These are phyloP conservation scores for Vimba vimba DNA, from an alignment of 2,113 vertebrate genomes.

Conservation along the genomic window DNA sequence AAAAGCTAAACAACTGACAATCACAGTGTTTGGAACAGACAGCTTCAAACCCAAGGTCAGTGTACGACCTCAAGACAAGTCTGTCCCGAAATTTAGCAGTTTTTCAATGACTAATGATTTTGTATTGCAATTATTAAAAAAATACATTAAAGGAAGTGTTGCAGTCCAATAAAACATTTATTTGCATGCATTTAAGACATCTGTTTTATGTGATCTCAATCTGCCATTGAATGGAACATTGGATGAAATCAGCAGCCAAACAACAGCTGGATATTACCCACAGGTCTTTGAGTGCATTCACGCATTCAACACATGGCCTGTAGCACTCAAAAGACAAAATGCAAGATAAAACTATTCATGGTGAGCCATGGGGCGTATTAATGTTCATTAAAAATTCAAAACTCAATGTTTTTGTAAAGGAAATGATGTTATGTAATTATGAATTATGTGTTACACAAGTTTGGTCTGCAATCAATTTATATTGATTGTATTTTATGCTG, in stretches of 20 bases:
- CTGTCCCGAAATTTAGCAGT: background rate
- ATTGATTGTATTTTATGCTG: no score
- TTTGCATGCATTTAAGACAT: background rate
- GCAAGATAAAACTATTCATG: background rate
- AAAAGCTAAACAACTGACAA: background rate
- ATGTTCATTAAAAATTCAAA: background rate
- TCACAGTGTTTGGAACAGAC: constrained; percentile 14
- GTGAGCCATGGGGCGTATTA: background rate
- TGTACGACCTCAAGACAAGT: background rate
- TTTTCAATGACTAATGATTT: background rate
- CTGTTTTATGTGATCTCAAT: background rate
- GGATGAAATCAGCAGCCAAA: background rate
- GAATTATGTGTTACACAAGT: no score
- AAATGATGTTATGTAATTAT: no score
- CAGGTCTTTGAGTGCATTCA: constrained; percentile 10
- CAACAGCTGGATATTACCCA: constrained; percentile 19
- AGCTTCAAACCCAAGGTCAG: constrained; percentile 29
- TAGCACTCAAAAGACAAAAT: background rate
- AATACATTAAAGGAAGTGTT: background rate
- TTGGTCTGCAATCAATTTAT: no score
- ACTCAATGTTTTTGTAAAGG: no score
- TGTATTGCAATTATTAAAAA: background rate
- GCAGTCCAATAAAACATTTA: background rate
- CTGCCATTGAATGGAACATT: background rate
- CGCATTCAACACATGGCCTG: background rate